Percentiles rank a stretch among this genome's conserved stretches.
phyloP scores from a whole-genome alignment of 2,888 invertebrate species.

The Lepidocyrtoides sp. region DNA sequence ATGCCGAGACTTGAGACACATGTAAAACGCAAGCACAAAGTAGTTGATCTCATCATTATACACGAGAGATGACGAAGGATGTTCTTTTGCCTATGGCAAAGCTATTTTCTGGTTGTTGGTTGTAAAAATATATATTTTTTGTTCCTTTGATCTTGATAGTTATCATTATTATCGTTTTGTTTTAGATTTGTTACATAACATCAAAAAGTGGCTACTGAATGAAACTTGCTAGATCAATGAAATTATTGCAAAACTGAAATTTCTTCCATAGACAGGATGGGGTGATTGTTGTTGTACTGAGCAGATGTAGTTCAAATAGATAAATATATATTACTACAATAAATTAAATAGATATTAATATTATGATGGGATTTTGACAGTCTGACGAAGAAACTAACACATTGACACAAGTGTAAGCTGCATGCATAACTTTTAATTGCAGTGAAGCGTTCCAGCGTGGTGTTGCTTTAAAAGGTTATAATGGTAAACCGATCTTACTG shows the following conservation, averaged over 20 bases:
- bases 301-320: too few species aligned
- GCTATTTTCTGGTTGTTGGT: constrained; percentile 45
- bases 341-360: too few species aligned
- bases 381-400: too few species aligned
- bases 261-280: constrained; percentile 41
- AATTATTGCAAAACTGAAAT: not conserved
- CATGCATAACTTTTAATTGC: too few species aligned
- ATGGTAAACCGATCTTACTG: too few species aligned
- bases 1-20: not conserved
- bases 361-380: too few species aligned
- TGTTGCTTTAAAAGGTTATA: not conserved
- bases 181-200: not conserved
- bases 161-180: not conserved
- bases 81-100: constrained; percentile 61
- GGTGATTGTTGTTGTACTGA: constrained; percentile 8
- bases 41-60: too few species aligned
- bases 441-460: too few species aligned
- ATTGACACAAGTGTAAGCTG: too few species aligned
- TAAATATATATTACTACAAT: too few species aligned
- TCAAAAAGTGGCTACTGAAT: not conserved
- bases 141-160: not conserved
- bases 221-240: not conserved
- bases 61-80: constrained; percentile 52
- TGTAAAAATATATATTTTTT: not conserved
- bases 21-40: constrained; percentile 8